A percentile compares a stretch with the other conserved stretches of the same genome.
Conservation (phyloP, 2,888 invertebrate genomes). For the Drosophila acutilabella region DNA sequence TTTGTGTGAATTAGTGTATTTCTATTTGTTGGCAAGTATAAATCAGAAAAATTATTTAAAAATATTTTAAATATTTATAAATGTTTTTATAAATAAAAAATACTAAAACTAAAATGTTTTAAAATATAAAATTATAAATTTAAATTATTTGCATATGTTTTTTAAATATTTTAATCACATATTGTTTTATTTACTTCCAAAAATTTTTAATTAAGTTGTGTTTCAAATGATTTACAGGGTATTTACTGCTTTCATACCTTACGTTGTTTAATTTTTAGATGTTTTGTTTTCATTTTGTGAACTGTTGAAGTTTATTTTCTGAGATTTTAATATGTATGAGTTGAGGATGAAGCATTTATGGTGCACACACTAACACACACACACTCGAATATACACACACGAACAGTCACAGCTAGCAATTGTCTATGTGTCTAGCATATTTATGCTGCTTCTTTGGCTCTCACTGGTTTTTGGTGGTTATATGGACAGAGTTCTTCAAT, state of each 20-base stretch:
- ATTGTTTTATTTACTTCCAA: neutral
- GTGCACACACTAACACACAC: conserved; percentile 22
- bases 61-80: no score
- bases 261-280: neutral
- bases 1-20: conserved; percentile 26
- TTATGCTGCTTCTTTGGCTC: conserved; percentile 52
- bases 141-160: no score
- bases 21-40: conserved; percentile 25
- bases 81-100: no score
- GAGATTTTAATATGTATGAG: conserved; percentile 79
- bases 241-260: neutral
- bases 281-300: conserved; percentile 52
- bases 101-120: no score
- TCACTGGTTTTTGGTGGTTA: conserved; percentile 20
- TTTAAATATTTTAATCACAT: no score
- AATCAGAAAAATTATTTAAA: no score
- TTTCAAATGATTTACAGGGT: neutral
- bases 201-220: neutral
- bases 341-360: conserved; percentile 75
- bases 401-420: conserved; percentile 41
- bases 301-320: conserved; percentile 77
- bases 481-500: conserved; percentile 42
- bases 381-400: neutral
- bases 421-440: conserved; percentile 68
- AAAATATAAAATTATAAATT: no score